Conservation (phyloP, 2,797 vertebrate species). For the Rhabdomys pumilio region DNA sequence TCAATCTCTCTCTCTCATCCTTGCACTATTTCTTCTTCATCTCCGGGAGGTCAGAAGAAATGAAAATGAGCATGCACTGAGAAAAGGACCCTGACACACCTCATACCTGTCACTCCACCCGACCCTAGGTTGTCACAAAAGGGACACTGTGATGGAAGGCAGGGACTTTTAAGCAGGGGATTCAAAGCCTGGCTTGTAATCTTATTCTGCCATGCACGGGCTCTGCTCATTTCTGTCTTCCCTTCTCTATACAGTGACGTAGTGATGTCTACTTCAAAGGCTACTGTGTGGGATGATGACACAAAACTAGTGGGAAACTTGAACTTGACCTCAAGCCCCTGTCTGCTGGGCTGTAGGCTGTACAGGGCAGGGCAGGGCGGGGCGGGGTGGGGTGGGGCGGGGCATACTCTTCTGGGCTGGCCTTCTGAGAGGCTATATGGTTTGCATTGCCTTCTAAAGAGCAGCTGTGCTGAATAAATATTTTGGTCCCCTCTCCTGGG, state of each 20-base stretch:
- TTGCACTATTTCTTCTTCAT: neutral
- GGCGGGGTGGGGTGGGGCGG: neutral
- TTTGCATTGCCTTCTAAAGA: conserved; percentile 50
- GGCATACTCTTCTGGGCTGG: neutral
- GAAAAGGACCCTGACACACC: neutral
- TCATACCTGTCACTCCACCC: neutral
- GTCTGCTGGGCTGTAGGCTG: neutral
- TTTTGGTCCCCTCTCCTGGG: conserved; percentile 54
- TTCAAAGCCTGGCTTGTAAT: neutral
- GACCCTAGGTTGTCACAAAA: neutral
- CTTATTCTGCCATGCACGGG: neutral
- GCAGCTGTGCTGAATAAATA: conserved; percentile 68
- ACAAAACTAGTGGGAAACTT: neutral
- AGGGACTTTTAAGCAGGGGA: neutral
- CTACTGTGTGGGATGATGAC: neutral
- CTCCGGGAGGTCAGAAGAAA: neutral
- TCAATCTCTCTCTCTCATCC: neutral
- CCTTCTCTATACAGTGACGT: neutral
- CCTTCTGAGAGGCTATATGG: conserved; percentile 38
- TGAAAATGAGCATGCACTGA: neutral
- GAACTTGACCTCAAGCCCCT: neutral
- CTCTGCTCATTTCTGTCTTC: neutral
- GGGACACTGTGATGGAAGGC: neutral
- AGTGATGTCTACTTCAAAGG: neutral
- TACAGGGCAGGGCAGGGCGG: neutral